Evolutionary conservation across 2,888 invertebrate species (phyloP), one percentile per base, ranked within the genome.

Genomic region (Drosophila anomelani): DNA sequence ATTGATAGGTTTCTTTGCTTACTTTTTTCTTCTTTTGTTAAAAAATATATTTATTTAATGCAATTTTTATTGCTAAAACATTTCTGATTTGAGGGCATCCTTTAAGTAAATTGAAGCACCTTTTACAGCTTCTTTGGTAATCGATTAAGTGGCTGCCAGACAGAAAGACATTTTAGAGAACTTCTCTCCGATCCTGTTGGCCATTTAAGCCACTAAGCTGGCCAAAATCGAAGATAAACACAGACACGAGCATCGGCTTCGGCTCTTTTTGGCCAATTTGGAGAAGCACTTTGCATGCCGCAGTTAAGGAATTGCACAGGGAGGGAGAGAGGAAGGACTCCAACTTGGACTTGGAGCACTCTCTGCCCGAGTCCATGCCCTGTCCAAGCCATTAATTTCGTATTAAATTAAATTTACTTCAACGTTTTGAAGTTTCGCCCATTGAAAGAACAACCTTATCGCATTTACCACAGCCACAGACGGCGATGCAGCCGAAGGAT

Each of bases 331-430:
- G 20, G 9, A 29, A 7, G 15, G 46, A 47, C n/a, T 23, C 1
- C 9, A 17, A 51, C 59, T 66, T 41, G 43, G 36, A 47, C 39
- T 29, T n/a, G 34, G 13, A 60, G 44, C 51, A 32, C 53, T 34
- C 49, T 51, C 13, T 20, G 20, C 9, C 20, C 20, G 20, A 20
- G 34, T 34, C 51, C 34, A 6, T 15, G 36, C 51, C 72, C 56
- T 15, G 53, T 57, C 26, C 39, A 39, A 58, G 58, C 58, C 72
- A 73, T 71, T 73, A 71, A 73, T 72, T 73, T 71, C 47, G 49
- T 54, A 73, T 72, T 72, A 75, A 75, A 69, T 75, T 75, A 69
- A 69, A 75, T 72, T 72, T 57, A 56, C 56, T 49, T 66, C 29
- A 41, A 67, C 67, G 26, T 66, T 66, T 36, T 67, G 55, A 67